These are phyloP conservation scores for Cosmopolites sordidus DNA, from an alignment of 2,888 invertebrate genomes.

Conservation along the genomic window DNA sequence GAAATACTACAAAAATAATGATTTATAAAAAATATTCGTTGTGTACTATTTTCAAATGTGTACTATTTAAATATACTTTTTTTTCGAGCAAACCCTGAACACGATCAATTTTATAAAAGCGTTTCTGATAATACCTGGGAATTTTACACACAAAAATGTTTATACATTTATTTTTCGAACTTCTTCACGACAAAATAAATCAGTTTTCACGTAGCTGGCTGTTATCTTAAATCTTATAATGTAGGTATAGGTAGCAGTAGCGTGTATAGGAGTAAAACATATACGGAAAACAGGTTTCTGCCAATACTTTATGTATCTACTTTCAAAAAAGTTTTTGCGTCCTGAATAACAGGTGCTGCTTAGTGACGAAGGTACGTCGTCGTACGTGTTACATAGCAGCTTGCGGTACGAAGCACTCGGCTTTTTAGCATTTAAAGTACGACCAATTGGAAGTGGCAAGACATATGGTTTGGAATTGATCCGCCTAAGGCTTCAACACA, in stretches of 20 bases:
- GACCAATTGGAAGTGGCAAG: not conserved
- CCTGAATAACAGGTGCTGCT: slow-evolving; percentile 25
- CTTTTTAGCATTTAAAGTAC: not conserved
- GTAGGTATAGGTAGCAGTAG: slow-evolving; percentile 16
- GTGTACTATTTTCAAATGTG: no score
- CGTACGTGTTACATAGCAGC: slow-evolving; percentile 21
- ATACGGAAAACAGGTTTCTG: slow-evolving; percentile 27
- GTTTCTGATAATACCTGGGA: no score
- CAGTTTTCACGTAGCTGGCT: not conserved
- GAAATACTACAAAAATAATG: no score
- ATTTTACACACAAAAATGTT: no score
- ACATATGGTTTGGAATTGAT: not conserved
- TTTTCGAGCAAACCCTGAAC: no score
- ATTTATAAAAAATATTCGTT: no score
- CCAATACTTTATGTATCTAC: slow-evolving; percentile 27
- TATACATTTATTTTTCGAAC: no score
- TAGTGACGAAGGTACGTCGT: slow-evolving; percentile 16
- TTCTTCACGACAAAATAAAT: not conserved
- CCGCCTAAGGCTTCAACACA: no score
- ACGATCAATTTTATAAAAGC: no score
- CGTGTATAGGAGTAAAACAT: slow-evolving; percentile 21
- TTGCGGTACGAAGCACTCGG: slow-evolving; percentile 7
- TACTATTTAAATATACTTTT: no score
- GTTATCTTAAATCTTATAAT: not conserved
- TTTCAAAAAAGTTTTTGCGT: slow-evolving; percentile 27